phyloP scores from a whole-genome alignment of 1,140 invertebrate genomes.

The Bombus difficillimus region DNA sequence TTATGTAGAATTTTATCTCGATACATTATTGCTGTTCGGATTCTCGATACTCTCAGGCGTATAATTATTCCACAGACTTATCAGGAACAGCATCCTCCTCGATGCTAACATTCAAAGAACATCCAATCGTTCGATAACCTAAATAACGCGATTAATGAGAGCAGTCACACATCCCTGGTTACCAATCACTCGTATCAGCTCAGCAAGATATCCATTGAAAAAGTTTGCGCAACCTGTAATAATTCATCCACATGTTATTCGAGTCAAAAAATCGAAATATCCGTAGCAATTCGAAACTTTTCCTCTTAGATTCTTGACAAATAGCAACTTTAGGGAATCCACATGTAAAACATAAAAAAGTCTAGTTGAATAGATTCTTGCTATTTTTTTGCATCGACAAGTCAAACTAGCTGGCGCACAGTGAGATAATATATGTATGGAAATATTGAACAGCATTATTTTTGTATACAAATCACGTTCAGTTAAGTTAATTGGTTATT shows the following conservation, averaged over 20 bases:
- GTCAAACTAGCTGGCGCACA: too few species aligned
- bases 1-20: too few species aligned
- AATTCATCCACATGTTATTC: neutral
- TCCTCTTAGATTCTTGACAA: neutral
- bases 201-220: neutral
- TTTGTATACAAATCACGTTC: too few species aligned
- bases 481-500: too few species aligned
- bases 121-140: neutral
- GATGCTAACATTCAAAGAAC: neutral
- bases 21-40: neutral
- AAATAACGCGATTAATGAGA: neutral
- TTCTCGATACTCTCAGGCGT: neutral
- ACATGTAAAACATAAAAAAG: neutral
- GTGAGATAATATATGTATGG: too few species aligned
- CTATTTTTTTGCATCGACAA: too few species aligned
- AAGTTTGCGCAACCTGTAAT: neutral
- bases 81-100: neutral
- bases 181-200: neutral
- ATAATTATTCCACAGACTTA: neutral
- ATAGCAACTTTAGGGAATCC: neutral
- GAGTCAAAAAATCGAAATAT: neutral
- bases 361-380: too few species aligned
- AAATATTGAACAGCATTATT: too few species aligned
- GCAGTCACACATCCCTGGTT: neutral
- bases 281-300: neutral